Conservation (phyloP, 2,888 invertebrate genomes). For the Nipponacmea schrenckii region DNA sequence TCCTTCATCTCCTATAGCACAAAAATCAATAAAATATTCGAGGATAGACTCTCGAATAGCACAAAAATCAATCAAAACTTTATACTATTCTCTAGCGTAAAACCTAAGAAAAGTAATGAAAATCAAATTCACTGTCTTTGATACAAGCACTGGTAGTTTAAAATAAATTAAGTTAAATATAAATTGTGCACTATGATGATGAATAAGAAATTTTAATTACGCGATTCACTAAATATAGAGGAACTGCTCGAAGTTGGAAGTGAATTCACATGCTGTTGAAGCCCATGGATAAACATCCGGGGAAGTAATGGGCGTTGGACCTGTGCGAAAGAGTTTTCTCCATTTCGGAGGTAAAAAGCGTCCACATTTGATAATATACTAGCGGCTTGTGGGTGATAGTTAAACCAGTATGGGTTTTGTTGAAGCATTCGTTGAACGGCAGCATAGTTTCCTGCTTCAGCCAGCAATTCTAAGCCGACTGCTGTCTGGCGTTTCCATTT, state of each 20-base stretch:
- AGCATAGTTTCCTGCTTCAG: slow-evolving; percentile 97
- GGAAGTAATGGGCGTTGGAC: slow-evolving; percentile 58
- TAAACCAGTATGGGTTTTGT: slow-evolving; percentile 67
- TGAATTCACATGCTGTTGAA: slow-evolving; percentile 58
- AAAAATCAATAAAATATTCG: no score
- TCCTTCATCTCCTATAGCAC: no score
- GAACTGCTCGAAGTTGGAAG: slow-evolving; percentile 40
- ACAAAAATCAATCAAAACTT: no score
- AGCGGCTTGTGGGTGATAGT: slow-evolving; percentile 62
- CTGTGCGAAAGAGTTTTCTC: slow-evolving; percentile 39
- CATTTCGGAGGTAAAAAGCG: slow-evolving; percentile 56
- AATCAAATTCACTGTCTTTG: no score
- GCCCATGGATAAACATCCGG: slow-evolving; percentile 61
- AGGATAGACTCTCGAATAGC: no score
- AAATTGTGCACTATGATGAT: no score
- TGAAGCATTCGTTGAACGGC: slow-evolving; percentile 90
- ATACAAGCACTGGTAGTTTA: no score
- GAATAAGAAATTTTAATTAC: slow-evolving; percentile 33
- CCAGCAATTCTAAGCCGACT: slow-evolving; percentile 93
- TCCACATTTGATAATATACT: slow-evolving; percentile 57
- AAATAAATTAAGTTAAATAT: no score
- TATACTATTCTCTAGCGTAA: no score
- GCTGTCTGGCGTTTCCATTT: slow-evolving; percentile 99
- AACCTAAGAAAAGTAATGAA: no score
- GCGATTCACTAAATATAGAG: slow-evolving; percentile 48